These are phyloP conservation scores for Anolis sagrei DNA, from an alignment of 2,113 vertebrate genomes.

Conservation along the genomic window DNA sequence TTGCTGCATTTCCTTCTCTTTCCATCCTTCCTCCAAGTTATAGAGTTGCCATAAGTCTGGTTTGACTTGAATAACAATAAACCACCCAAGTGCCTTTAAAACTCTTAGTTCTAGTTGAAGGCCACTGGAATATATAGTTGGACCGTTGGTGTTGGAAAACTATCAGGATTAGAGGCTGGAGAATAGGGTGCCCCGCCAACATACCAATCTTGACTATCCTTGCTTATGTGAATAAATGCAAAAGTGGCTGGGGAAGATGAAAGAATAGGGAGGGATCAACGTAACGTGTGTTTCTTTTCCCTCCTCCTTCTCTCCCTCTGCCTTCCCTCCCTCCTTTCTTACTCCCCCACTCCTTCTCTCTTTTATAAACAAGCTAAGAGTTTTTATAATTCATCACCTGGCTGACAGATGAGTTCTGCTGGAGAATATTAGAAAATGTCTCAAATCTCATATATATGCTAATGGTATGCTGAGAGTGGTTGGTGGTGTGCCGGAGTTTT, in stretches of 20 bases:
- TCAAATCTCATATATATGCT: slow-evolving; percentile 99
- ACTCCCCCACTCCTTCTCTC: slow-evolving; percentile 62
- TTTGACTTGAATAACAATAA: too few species aligned
- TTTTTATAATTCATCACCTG: slow-evolving; percentile 99
- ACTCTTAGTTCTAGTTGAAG: neutral
- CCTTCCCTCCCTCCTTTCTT: slow-evolving; percentile 11
- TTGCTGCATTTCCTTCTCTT: too few species aligned
- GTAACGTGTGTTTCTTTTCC: slow-evolving; percentile 35
- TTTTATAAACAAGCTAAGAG: slow-evolving; percentile 95
- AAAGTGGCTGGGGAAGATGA: slow-evolving; percentile 44
- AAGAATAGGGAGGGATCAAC: slow-evolving; percentile 56
- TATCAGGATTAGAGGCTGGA: neutral
- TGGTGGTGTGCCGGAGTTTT: slow-evolving; percentile 90
- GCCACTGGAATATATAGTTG: neutral
- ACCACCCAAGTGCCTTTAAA: neutral
- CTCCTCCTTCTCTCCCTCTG: neutral
- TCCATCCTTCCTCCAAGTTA: too few species aligned
- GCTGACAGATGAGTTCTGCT: slow-evolving; percentile 99
- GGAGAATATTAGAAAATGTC: slow-evolving; percentile 99
- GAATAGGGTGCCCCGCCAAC: neutral
- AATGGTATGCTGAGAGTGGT: slow-evolving; percentile 96
- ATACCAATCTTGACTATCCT: slow-evolving; percentile 10
- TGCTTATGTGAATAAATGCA: slow-evolving; percentile 31
- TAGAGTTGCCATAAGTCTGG: too few species aligned
- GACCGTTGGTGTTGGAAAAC: neutral